These are phyloP conservation scores for Esperia sulphurella DNA, from an alignment of 2,888 invertebrate genomes.

Conservation along the genomic window DNA sequence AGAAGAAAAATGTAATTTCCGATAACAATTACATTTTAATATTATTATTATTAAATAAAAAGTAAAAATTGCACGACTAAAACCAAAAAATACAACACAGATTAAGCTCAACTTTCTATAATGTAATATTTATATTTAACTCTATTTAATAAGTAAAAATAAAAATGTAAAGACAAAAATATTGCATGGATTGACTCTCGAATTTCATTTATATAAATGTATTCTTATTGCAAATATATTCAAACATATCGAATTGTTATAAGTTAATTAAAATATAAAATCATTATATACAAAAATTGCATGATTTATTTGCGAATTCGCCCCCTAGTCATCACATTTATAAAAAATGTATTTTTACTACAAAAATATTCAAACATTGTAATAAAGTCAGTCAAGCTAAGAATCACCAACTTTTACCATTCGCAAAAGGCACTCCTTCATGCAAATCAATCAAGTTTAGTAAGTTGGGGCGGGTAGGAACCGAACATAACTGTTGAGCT, in stretches of 20 bases:
- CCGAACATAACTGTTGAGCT: slow-evolving; percentile 36
- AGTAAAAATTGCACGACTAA: slow-evolving; percentile 46
- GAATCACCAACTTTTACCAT: slow-evolving; percentile 42
- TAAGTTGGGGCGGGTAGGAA: slow-evolving; percentile 20
- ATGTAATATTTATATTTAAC: slow-evolving; percentile 26
- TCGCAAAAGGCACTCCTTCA: slow-evolving; percentile 66
- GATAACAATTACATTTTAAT: slow-evolving; percentile 4
- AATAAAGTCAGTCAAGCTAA: slow-evolving; percentile 58
- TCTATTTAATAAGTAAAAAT: slow-evolving; percentile 17
- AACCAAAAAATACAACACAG: slow-evolving; percentile 45
- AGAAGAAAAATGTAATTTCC: slow-evolving; percentile 17
- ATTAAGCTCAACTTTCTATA: slow-evolving; percentile 52
- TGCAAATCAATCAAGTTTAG: slow-evolving; percentile 44
- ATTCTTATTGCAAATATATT: slow-evolving; percentile 54
- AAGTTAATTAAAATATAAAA: slow-evolving; percentile 25
- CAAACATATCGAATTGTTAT: slow-evolving; percentile 48
- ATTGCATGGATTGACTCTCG: slow-evolving; percentile 36
- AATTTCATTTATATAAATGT: slow-evolving; percentile 29
- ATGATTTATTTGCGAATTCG: slow-evolving; percentile 22
- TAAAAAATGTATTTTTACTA: slow-evolving; percentile 38
- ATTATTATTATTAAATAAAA: slow-evolving; percentile 30
- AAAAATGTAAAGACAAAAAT: slow-evolving; percentile 34
- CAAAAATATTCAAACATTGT: slow-evolving; percentile 56
- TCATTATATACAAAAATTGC: slow-evolving; percentile 41
- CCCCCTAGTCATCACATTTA: slow-evolving; percentile 24